Evolutionary conservation across 1,140 invertebrate genomes (phyloP).

Genomic region (Ips typographus): DNA sequence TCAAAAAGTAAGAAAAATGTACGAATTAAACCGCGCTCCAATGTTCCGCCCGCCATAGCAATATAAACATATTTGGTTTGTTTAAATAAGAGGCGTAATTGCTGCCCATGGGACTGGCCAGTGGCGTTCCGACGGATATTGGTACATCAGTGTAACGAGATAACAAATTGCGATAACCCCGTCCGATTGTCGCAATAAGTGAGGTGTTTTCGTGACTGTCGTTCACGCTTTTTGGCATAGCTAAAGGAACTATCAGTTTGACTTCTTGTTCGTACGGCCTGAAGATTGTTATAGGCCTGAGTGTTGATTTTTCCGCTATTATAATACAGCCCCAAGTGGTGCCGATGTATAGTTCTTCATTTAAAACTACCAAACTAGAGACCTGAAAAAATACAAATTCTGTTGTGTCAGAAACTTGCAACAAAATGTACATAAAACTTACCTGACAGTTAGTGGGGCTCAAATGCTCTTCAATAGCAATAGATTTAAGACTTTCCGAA

Average conservation of each 20-base stretch:
- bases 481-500: conserved; percentile 88
- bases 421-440: conserved; percentile 35
- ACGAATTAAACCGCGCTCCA: conserved; percentile 56
- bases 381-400: conserved; percentile 56
- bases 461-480: conserved; percentile 85
- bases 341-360: conserved; percentile 78
- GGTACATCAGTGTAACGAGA: conserved; percentile 66
- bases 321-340: conserved; percentile 92
- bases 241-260: conserved; percentile 53
- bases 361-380: conserved; percentile 72
- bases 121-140: conserved; percentile 41
- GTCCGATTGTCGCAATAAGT: conserved; percentile 75
- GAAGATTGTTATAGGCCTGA: conserved; percentile 87
- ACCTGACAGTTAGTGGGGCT: conserved; percentile 78
- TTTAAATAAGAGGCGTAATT: conserved; percentile 32
- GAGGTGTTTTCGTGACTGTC: conserved; percentile 54
- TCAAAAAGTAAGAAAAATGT: too few relatives aligned
- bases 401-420: not conserved
- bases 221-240: conserved; percentile 42
- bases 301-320: conserved; percentile 75
- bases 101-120: conserved; percentile 46
- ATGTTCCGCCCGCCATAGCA: conserved; percentile 72
- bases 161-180: conserved; percentile 80
- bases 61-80: conserved; percentile 65
- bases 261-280: conserved; percentile 86